A percentile compares a stretch with the other conserved stretches of the same genome.
These are phyloP conservation scores for Smittia aterrima DNA, from an alignment of 2,888 invertebrate species.

Conservation along the genomic window DNA sequence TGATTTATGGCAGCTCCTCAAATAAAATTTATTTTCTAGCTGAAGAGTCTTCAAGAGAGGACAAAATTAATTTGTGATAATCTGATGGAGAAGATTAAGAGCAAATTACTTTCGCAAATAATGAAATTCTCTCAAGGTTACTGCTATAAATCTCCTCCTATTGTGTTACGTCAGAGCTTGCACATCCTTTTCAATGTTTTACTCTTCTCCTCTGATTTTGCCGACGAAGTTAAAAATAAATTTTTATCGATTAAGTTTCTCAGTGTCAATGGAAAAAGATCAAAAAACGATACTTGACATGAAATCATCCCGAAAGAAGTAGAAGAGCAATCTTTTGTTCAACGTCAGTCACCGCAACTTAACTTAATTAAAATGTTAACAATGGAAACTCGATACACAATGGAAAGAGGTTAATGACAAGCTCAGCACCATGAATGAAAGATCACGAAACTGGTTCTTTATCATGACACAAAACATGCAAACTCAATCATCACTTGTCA, in stretches of 20 bases:
- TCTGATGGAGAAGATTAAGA: background rate
- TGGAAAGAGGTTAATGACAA: constrained; percentile 38
- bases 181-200: constrained; percentile 3
- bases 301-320: background rate
- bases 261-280: too few relatives aligned
- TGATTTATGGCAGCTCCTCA: constrained; percentile 21
- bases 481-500: constrained; percentile 41
- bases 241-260: too few relatives aligned
- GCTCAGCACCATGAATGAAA: background rate
- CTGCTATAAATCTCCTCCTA: background rate
- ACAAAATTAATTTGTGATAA: constrained; percentile 39
- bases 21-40: background rate
- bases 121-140: background rate
- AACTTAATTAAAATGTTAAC: constrained; percentile 36
- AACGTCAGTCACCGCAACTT: constrained; percentile 9
- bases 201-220: background rate
- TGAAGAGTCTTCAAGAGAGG: background rate
- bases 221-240: too few relatives aligned
- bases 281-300: background rate
- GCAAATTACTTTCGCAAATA: background rate
- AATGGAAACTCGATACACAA: constrained; percentile 4
- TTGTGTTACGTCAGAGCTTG: background rate
- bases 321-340: constrained; percentile 8
- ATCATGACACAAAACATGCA: constrained; percentile 40
- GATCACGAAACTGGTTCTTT: constrained; percentile 24